Evolutionary conservation across 2,113 vertebrate species (phyloP).

Genomic region (Oncorhynchus clarkii): DNA sequence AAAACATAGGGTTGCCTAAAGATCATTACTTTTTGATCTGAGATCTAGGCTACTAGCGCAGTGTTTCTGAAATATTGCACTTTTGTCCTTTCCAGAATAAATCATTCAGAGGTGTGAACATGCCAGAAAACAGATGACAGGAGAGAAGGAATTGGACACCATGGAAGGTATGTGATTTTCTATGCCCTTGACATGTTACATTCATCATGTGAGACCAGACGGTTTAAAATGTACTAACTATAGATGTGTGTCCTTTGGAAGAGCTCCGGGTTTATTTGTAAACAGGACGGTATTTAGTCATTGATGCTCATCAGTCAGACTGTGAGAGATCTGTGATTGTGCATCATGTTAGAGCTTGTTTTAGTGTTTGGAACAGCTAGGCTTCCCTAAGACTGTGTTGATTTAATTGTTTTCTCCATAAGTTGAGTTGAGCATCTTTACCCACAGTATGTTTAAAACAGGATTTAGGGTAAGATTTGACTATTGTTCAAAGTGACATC

Average conservation of each 20-base stretch:
- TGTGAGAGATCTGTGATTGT: no score
- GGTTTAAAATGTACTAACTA: neutral
- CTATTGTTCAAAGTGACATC: no score
- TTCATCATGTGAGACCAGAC: neutral
- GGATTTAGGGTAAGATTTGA: no score
- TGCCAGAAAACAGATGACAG: slow-evolving; percentile 64
- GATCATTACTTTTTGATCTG: neutral
- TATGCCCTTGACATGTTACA: neutral
- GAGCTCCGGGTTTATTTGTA: neutral
- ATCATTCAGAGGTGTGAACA: slow-evolving; percentile 38
- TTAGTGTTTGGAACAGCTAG: no score
- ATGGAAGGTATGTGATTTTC: neutral
- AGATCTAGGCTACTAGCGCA: no score
- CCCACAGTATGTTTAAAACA: no score
- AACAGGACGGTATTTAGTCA: no score
- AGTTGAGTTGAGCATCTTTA: no score
- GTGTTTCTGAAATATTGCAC: neutral
- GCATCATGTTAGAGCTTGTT: no score
- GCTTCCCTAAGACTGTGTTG: no score
- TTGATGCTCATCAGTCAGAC: no score
- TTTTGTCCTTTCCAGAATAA: slow-evolving; percentile 58
- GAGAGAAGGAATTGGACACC: neutral
- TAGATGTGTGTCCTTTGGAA: neutral
- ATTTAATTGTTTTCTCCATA: no score
- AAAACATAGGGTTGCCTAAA: neutral